A percentile compares a stretch with the other conserved stretches of the same genome.
Evolutionary conservation across 2,888 invertebrate species (phyloP).

Genomic region (Drosophila formosana): DNA sequence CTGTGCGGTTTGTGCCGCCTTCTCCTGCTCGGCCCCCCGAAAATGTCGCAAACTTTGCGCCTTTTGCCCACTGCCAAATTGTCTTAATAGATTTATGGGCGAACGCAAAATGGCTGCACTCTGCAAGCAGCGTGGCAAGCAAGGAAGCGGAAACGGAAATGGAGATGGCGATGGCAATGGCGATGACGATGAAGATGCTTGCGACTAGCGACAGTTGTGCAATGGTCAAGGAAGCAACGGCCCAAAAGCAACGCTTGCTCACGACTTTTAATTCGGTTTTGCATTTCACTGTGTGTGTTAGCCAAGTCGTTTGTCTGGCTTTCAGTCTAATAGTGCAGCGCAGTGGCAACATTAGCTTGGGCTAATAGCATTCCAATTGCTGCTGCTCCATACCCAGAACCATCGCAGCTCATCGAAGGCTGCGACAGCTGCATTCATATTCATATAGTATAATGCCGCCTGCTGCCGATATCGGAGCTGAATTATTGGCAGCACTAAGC

Average conservation of each 20-base stretch:
- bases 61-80: constrained; percentile 71
- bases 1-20: constrained; percentile 52
- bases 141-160: constrained; percentile 48
- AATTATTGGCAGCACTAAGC: too few relatives aligned
- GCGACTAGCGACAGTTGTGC: constrained; percentile 38
- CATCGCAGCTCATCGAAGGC: too few relatives aligned
- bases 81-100: constrained; percentile 80
- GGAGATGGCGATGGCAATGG: not conserved
- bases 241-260: constrained; percentile 12
- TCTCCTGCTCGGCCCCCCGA: too few relatives aligned
- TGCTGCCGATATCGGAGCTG: too few relatives aligned
- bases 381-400: not conserved
- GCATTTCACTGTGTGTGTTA: constrained; percentile 30
- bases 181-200: too few relatives aligned
- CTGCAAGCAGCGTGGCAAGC: constrained; percentile 31
- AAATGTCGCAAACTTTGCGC: constrained; percentile 53
- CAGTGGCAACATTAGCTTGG: constrained; percentile 42
- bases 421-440: not conserved
- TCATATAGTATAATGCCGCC: too few relatives aligned
- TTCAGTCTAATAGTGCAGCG: not conserved
- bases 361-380: constrained; percentile 59
- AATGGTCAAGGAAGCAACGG: not conserved
- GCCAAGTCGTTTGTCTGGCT: constrained; percentile 58
- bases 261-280: constrained; percentile 75
- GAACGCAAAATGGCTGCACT: constrained; percentile 81